Evolutionary conservation across 2,888 invertebrate species (phyloP), one percentile per base, ranked within the genome.

Genomic region (Cheilosia pagana): DNA sequence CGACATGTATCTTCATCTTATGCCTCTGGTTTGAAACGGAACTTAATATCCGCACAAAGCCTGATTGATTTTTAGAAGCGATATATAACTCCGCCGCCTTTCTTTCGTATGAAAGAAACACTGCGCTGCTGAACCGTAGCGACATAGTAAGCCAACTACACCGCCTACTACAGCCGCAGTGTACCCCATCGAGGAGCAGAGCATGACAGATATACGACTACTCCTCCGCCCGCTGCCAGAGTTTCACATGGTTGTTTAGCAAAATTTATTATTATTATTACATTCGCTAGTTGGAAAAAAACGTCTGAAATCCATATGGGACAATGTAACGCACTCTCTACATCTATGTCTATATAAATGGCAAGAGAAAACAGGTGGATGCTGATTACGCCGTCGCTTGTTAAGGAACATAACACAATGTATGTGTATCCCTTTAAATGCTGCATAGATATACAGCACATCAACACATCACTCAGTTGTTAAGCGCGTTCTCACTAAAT

Each of bases 321-420:
- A 19, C 16, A 41, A 41, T 41, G 3, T 16, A 45, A 19, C 7
- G 8, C n/a, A n/a, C n/a, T n/a, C n/a, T n/a, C n/a, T n/a, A n/a
- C n/a, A n/a, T n/a, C n/a, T n/a, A n/a, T n/a, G n/a, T n/a, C n/a
- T n/a, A n/a, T n/a, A 48, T 48, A 19, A 21, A 2, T 19, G 19
- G 16, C 19, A 4, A 23, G 23, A 50, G 50, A 50, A 50, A 50
- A 50, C 50, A 50, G 50, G 50, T 50, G 14, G 50, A 50, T 50
- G 50, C 21, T 23, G 45, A 16, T 45, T 10, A 45, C 16, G 45
- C 19, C 45, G 19, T 19, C 45, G 19, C 45, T 16, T 19, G 6
- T 8, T 8, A 1, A 6, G 28, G 28, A 28, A 28, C 28, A 28
- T 2, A 6, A 45, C 10, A 8, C n/a, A 28, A 28, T 28, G 1